phyloP scores from a whole-genome alignment of 2,113 vertebrate genomes.

The Coregonus clupeaformis region DNA sequence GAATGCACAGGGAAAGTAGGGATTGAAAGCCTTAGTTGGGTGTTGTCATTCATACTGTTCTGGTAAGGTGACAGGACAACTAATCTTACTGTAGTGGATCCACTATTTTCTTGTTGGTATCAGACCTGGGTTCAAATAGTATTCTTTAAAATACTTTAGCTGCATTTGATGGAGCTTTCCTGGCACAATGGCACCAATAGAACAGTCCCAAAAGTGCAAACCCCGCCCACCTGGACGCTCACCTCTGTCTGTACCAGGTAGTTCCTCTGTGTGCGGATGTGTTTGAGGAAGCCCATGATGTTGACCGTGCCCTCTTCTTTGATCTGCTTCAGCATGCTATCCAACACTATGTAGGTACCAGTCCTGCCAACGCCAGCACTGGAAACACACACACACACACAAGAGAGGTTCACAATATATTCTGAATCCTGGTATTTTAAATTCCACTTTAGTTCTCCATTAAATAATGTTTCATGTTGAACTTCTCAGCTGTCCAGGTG shows the following conservation, averaged over 20 bases:
- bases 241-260: constrained; percentile 97
- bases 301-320: constrained; percentile 84
- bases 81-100: too few species aligned
- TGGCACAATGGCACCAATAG: too few species aligned
- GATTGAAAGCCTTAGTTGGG: not conserved
- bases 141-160: too few species aligned
- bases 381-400: constrained; percentile 50
- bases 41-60: not conserved
- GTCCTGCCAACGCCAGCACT: constrained; percentile 94
- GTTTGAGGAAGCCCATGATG: constrained; percentile 90
- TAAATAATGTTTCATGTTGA: not conserved
- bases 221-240: constrained; percentile 38
- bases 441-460: not conserved
- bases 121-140: too few species aligned
- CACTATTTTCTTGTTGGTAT: too few species aligned
- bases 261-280: constrained; percentile 94
- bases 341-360: constrained; percentile 93
- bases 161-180: too few species aligned
- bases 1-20: not conserved
- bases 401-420: not conserved
- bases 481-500: too few species aligned
- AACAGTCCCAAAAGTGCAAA: too few species aligned
- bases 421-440: not conserved
- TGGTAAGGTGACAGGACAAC: too few species aligned
- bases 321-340: constrained; percentile 96